A percentile compares a stretch with the other conserved stretches of the same genome.
Conservation (phyloP, 2,888 invertebrate genomes). For the Hofmannophila pseudospretella region DNA sequence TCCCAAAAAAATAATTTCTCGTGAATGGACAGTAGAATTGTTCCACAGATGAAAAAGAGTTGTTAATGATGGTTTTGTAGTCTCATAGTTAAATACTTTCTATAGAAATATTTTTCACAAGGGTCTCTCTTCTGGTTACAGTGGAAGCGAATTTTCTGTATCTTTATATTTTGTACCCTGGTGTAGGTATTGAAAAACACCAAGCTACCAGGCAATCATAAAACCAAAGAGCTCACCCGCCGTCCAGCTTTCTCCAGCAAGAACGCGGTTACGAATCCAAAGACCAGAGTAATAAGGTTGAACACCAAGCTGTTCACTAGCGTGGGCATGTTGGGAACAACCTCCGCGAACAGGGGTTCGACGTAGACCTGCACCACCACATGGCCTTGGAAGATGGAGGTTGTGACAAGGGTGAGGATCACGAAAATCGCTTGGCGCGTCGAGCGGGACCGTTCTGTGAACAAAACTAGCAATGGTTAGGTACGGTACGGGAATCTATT, state of each 20-base stretch:
- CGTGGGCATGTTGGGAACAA: slow-evolving; percentile 43
- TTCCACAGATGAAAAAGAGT: no score
- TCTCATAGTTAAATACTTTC: no score
- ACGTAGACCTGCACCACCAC: slow-evolving; percentile 56
- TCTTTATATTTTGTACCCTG: no score
- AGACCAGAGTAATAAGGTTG: slow-evolving; percentile 30
- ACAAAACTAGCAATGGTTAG: no score
- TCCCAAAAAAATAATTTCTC: no score
- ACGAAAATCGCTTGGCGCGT: slow-evolving; percentile 41
- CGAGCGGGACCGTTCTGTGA: slow-evolving; percentile 43
- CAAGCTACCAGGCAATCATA: slow-evolving; percentile 3
- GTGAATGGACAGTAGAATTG: no score
- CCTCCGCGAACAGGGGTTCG: slow-evolving; percentile 44
- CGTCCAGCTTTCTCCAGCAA: slow-evolving; percentile 48
- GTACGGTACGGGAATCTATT: no score
- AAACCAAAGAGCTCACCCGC: slow-evolving; percentile 33
- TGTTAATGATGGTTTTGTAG: no score
- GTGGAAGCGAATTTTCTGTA: no score
- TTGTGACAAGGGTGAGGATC: slow-evolving; percentile 30
- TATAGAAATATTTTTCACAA: no score
- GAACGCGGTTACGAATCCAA: slow-evolving; percentile 43
- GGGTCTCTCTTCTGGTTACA: no score
- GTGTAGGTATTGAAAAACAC: no score
- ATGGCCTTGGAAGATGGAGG: slow-evolving; percentile 50
- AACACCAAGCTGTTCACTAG: slow-evolving; percentile 42